Conservation (phyloP, 2,113 vertebrate genomes). For the Microtus oregoni region DNA sequence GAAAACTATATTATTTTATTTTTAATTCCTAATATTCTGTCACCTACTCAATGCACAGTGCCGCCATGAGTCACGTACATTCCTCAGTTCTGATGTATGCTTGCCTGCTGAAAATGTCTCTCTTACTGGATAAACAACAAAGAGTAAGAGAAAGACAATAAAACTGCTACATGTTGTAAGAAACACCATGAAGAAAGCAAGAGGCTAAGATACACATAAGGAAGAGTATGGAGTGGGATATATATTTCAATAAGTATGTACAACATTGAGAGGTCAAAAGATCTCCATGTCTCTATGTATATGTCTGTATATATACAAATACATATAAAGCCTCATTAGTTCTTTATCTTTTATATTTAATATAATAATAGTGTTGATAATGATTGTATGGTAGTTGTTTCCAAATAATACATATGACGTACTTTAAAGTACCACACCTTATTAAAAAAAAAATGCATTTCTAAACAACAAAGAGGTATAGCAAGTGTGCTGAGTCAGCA, state of each 20-base stretch:
- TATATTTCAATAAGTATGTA: neutral
- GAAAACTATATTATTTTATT: neutral
- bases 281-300: neutral
- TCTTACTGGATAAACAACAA: neutral
- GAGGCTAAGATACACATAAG: neutral
- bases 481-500: neutral
- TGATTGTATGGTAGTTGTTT: accelerated
- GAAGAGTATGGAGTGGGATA: neutral
- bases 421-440: neutral
- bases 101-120: neutral
- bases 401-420: neutral
- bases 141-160: neutral
- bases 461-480: neutral
- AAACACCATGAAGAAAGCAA: neutral
- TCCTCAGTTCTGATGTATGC: neutral
- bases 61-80: no score
- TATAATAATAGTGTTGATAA: neutral
- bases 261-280: neutral
- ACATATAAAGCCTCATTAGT: neutral
- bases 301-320: accelerated
- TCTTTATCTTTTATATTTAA: neutral
- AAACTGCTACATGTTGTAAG: neutral
- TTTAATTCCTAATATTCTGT: neutral
- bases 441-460: neutral
- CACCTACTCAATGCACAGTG: neutral